Base-by-base conservation (phyloP, 2,888 invertebrate species). In the Heliconius ismenius region DNA sequence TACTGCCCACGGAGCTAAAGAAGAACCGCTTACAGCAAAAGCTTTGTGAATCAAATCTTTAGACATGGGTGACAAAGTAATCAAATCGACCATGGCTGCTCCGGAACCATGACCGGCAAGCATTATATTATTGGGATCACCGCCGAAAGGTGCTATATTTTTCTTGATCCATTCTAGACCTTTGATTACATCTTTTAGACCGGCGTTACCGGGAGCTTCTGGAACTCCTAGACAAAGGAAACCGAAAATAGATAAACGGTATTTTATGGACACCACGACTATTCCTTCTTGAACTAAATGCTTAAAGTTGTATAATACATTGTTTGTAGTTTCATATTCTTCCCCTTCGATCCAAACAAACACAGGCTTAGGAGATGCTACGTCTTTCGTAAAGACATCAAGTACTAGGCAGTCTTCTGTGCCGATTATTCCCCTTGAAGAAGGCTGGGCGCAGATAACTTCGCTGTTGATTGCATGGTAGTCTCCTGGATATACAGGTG, bases 31-130 rank as follows among this genome's bases (percentile, higher is more conserved):
- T 0, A 91, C 81, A 43, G 87, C 86, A 28, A 94, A 85, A 3
- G 89, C 93, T 84, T 93, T 93, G 60, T 92, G 90, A 0, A 90
- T 83, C 43, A 93, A 83, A 73, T 86, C 84, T 28, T 84, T 76
- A 7, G 90, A 80, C 79, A 84, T 81, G 3, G 89, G 87, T 7
- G 92, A 88, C 80, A 94, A 79, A 1, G 92, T 91, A 49, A 94
- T 82, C 11, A 94, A 83, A 80, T 94, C 94, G 0, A 90, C 94
- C 82, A 93, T 88, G 3, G 96, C 95, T 2, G 96, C 97, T 11
- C 97, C 97, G 1, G 97, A 96, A 24, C 96, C 96, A 85, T 98
- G 97, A 0, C 98, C 98, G 86, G 97, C 95, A 0, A 98, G 87
- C 0, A 97, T 96, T 2, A 98, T 95, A 82, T 96, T 96, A 64